Percentiles rank a stretch among this genome's conserved stretches.
phyloP scores from a whole-genome alignment of 2,888 invertebrate species.

The Griposia aprilina region DNA sequence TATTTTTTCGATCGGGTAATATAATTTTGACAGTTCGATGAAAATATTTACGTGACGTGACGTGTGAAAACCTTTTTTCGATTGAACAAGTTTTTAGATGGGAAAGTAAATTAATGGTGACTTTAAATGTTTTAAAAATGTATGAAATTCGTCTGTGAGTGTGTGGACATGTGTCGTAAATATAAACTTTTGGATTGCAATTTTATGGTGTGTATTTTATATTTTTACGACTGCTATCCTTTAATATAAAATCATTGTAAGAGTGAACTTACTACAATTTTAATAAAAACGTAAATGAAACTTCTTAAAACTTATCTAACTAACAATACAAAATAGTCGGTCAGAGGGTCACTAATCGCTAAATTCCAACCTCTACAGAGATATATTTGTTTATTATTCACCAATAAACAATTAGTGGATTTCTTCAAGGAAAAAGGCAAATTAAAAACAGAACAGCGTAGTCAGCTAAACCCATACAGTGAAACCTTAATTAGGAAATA shows the following conservation, averaged over 20 bases:
- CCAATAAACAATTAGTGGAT: background rate
- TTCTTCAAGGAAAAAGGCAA: background rate
- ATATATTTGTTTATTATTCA: background rate
- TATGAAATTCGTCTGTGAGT: conserved; percentile 47
- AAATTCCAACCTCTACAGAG: background rate
- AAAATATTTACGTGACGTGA: conserved; percentile 84
- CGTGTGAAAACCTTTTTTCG: conserved; percentile 69
- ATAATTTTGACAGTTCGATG: conserved; percentile 85
- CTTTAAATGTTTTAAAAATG: conserved; percentile 33
- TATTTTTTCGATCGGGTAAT: conserved; percentile 72
- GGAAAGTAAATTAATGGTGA: conserved; percentile 37
- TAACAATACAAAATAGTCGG: background rate
- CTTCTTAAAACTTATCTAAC: background rate
- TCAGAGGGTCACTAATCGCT: background rate
- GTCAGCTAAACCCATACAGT: background rate
- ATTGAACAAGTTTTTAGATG: conserved; percentile 39
- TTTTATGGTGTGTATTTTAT: conserved; percentile 56
- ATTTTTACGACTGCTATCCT: background rate
- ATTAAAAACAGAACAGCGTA: background rate
- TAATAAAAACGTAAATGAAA: background rate
- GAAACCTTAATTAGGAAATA: background rate
- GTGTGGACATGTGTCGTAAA: conserved; percentile 60
- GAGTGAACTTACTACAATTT: background rate
- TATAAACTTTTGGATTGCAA: conserved; percentile 54
- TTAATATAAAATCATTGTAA: conserved; percentile 8